Conservation (phyloP, 2,113 vertebrate genomes). For the Ia io region DNA sequence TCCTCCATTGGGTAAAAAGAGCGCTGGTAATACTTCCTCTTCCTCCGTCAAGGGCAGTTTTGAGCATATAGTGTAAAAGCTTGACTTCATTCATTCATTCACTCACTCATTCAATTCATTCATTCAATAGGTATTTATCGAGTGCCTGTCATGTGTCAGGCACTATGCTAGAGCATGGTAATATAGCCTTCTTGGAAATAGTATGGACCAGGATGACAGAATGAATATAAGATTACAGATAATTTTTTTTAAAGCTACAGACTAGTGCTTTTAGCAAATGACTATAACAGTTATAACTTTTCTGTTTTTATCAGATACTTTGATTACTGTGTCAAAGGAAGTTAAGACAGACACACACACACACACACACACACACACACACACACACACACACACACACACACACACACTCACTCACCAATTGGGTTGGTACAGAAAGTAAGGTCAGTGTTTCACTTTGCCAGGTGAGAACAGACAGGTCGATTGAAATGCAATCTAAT, state of each 20-base stretch:
- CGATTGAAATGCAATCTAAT: not conserved
- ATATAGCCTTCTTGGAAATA: not conserved
- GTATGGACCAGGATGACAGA: not conserved
- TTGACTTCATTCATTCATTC: not conserved
- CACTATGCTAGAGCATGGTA: not conserved
- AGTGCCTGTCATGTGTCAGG: not conserved
- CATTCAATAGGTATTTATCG: not conserved
- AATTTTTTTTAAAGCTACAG: not conserved
- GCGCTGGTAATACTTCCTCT: not conserved
- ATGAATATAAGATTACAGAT: not conserved
- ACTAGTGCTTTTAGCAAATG: not conserved
- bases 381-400: not conserved
- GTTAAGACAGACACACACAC: not conserved
- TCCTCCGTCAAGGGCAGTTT: not conserved
- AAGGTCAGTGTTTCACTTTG: not conserved
- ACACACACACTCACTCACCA: not conserved
- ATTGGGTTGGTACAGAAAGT: not conserved
- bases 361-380: not conserved
- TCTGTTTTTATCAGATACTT: slow-evolving; percentile 38
- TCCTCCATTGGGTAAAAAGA: not conserved
- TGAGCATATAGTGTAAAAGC: not conserved
- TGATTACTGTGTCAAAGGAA: not conserved
- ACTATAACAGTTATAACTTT: not conserved
- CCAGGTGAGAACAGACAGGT: not conserved
- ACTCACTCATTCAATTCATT: not conserved